Conservation (phyloP, 2,888 invertebrate species). For the Agapostemon virescens region DNA sequence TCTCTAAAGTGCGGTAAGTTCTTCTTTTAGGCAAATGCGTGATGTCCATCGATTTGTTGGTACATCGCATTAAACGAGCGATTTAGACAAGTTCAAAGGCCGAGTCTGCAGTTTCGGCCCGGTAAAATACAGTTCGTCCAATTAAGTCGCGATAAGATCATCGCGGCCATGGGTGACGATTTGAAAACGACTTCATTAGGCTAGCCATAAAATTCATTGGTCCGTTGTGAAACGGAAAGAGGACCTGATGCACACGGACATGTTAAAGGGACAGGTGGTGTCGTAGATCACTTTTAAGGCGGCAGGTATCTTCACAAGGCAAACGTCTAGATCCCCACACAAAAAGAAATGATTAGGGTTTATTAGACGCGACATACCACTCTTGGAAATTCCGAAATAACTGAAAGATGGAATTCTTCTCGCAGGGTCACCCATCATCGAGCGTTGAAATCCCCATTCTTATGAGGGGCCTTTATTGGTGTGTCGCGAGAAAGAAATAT, state of each 20-base stretch:
- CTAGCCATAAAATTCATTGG: slow-evolving; percentile 77
- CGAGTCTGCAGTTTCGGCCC: slow-evolving; percentile 61
- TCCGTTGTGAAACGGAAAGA: slow-evolving; percentile 69
- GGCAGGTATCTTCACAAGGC: slow-evolving; percentile 45
- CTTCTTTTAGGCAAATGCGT: neutral
- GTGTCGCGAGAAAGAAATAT: slow-evolving; percentile 2
- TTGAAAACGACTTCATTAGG: slow-evolving; percentile 78
- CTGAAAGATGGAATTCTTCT: slow-evolving; percentile 38
- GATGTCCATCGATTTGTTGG: neutral
- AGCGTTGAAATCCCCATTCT: slow-evolving; percentile 31
- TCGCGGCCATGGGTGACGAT: slow-evolving; percentile 71
- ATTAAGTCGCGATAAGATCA: slow-evolving; percentile 77
- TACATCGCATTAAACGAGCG: neutral
- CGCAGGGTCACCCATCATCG: slow-evolving; percentile 36
- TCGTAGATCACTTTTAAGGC: slow-evolving; percentile 70
- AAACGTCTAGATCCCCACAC: slow-evolving; percentile 64
- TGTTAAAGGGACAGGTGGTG: slow-evolving; percentile 74
- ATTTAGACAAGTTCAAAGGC: neutral
- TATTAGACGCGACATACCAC: slow-evolving; percentile 64
- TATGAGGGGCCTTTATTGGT: neutral
- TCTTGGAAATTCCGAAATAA: slow-evolving; percentile 49
- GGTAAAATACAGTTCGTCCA: slow-evolving; percentile 75
- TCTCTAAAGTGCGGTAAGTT: neutral
- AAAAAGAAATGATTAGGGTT: slow-evolving; percentile 67
- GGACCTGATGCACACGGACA: slow-evolving; percentile 58